These are phyloP conservation scores for Cheirogaleus major DNA, from an alignment of 2,797 vertebrate species.

Conservation along the genomic window DNA sequence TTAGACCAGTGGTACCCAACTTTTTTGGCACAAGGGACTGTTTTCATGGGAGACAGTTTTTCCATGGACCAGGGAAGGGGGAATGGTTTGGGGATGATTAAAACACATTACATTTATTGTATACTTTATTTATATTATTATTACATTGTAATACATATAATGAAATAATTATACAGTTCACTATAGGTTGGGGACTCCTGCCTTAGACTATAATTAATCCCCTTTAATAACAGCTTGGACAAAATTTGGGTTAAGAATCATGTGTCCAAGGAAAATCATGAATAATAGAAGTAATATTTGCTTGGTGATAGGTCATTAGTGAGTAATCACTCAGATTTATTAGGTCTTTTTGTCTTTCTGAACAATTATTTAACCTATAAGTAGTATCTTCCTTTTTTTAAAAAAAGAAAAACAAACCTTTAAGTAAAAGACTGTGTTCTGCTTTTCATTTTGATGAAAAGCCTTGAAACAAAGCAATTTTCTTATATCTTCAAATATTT, in stretches of 20 bases:
- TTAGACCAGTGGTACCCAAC: background rate
- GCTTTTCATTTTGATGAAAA: background rate
- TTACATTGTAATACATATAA: too few relatives aligned
- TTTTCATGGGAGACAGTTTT: too few relatives aligned
- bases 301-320: background rate
- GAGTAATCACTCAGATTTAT: background rate
- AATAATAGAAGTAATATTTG: background rate
- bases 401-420: background rate
- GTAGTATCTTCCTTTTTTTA: background rate
- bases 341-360: background rate
- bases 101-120: too few relatives aligned
- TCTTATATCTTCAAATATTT: constrained; percentile 23
- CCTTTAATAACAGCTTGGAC: background rate
- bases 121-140: too few relatives aligned
- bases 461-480: background rate
- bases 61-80: too few relatives aligned
- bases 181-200: too few relatives aligned
- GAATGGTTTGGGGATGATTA: too few relatives aligned
- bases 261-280: background rate
- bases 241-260: constrained; percentile 24
- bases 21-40: too few relatives aligned
- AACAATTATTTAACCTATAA: background rate
- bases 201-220: background rate
- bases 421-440: background rate
- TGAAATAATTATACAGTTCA: too few relatives aligned